Evolutionary conservation across 1,140 invertebrate species (phyloP).

Genomic region (Dendroctonus valens): DNA sequence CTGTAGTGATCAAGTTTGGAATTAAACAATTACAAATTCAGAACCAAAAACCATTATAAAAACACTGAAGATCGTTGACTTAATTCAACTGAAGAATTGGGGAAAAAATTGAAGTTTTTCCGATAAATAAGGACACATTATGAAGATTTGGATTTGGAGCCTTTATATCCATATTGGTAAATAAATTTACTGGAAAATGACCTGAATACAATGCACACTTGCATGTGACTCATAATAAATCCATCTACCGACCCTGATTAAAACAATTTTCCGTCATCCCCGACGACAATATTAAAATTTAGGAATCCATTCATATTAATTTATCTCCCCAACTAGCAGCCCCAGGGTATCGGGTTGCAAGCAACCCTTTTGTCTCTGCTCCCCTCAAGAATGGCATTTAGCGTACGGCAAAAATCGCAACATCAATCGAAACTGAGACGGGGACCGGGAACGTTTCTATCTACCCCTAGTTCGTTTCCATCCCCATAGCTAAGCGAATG

Average conservation of each 20-base stretch:
- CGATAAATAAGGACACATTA: no score
- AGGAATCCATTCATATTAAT: constrained; percentile 18
- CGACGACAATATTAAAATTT: constrained; percentile 16
- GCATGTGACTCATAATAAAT: not conserved
- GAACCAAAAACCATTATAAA: no score
- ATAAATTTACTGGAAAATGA: not conserved
- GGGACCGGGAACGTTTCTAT: not conserved
- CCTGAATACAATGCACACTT: not conserved
- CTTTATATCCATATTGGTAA: not conserved
- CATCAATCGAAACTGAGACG: constrained; percentile 16
- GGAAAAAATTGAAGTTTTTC: no score
- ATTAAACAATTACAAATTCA: no score
- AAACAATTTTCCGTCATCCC: constrained; percentile 14
- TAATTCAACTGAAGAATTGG: no score
- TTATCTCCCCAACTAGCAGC: constrained; percentile 16
- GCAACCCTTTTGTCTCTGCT: constrained; percentile 13
- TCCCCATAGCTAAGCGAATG: not conserved
- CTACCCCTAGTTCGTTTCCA: constrained; percentile 3
- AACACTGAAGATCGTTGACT: no score
- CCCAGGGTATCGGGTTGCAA: constrained; percentile 9
- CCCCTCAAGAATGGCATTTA: constrained; percentile 17
- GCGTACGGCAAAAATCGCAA: constrained; percentile 16
- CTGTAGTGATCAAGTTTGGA: no score
- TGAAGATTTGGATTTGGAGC: no score
- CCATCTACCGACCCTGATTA: no score